phyloP scores from a whole-genome alignment of 2,888 invertebrate species.

The Hirtodrosophila cameraria region DNA sequence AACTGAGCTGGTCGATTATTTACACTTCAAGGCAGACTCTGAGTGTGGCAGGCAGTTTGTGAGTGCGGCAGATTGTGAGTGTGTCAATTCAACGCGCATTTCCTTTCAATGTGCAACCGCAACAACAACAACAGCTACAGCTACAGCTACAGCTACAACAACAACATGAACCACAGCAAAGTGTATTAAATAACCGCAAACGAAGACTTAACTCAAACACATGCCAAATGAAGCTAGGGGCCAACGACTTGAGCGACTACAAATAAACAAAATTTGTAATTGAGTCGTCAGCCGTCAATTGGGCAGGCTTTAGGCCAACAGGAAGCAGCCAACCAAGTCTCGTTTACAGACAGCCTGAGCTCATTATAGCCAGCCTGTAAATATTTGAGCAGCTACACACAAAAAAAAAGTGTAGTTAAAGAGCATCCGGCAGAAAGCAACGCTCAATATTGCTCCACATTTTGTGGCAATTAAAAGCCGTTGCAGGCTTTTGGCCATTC shows the following conservation, averaged over 20 bases:
- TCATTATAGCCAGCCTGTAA: conserved; percentile 55
- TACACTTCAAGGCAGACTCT: conserved; percentile 58
- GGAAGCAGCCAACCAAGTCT: conserved; percentile 5
- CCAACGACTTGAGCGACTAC: conserved; percentile 43
- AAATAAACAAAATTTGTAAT: conserved; percentile 70
- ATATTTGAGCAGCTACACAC: conserved; percentile 50
- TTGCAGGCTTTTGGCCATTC: conserved; percentile 31
- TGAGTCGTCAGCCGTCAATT: conserved; percentile 62
- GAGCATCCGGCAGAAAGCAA: conserved; percentile 15
- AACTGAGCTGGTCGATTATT: conserved; percentile 68
- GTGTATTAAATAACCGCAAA: conserved; percentile 76
- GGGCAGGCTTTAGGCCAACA: conserved; percentile 16
- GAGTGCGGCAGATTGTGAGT: conserved; percentile 32
- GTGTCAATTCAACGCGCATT: conserved; percentile 57
- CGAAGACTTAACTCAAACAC: conserved; percentile 63
- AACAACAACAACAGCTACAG: conserved; percentile 2
- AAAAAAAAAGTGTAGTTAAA: conserved; percentile 35
- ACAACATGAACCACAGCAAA: conserved; percentile 49
- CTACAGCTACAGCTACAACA: conserved; percentile 9
- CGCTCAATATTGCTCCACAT: conserved; percentile 42
- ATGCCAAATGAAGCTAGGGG: conserved; percentile 39
- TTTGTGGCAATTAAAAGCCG: conserved; percentile 18
- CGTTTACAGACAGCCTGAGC: conserved; percentile 18
- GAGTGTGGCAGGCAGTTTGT: conserved; percentile 12
- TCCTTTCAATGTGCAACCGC: conserved; percentile 44